Percentiles rank a stretch among this genome's conserved stretches.
Evolutionary conservation across 2,113 vertebrate species (phyloP).

Genomic region (Toxostoma redivivum): DNA sequence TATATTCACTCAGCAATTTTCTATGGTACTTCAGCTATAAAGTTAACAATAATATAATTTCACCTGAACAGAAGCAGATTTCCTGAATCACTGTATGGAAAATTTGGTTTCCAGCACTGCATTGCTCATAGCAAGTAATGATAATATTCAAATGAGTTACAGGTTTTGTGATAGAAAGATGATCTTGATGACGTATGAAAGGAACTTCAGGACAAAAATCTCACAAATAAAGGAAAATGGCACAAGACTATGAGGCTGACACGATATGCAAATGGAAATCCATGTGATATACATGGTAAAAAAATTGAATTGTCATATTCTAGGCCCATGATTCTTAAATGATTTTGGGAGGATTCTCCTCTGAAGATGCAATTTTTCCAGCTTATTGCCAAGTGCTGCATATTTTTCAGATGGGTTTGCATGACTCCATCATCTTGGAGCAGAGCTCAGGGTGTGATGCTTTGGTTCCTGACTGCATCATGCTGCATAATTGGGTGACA

Average conservation of each 20-base stretch:
- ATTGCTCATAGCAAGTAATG: background rate
- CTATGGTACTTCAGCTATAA: background rate
- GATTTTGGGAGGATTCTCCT: background rate
- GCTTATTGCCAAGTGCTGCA: background rate
- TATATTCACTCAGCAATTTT: background rate
- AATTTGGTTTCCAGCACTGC: background rate
- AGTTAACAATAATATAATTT: background rate
- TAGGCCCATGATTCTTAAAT: background rate
- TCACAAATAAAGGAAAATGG: background rate
- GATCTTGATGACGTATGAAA: background rate
- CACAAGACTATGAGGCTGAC: background rate
- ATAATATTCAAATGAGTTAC: background rate
- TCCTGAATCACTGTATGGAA: background rate
- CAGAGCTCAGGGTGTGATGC: background rate
- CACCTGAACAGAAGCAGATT: background rate
- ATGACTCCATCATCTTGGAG: background rate
- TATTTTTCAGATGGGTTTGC: background rate
- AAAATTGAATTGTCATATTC: background rate
- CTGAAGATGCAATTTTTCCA: background rate
- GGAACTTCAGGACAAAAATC: background rate
- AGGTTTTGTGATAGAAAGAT: background rate
- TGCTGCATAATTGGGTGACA: background rate
- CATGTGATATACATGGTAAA: fast-evolving
- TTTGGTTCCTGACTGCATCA: background rate
- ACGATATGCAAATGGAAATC: background rate